Conservation (phyloP, 2,888 invertebrate genomes). For the Diarsia rubi region DNA sequence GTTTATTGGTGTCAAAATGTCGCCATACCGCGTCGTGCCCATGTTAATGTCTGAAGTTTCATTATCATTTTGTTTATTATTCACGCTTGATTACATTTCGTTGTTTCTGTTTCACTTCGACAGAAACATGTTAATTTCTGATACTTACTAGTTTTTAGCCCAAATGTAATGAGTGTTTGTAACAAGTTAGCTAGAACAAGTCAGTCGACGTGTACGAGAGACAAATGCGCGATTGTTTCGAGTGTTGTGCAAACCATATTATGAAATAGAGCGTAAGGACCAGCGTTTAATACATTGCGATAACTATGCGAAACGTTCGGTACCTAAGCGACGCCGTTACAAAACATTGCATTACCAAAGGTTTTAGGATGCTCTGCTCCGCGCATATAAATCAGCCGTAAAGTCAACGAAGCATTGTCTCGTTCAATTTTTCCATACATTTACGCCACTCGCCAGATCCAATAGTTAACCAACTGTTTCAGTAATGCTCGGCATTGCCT, state of each 20-base stretch:
- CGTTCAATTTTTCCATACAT: constrained; percentile 81
- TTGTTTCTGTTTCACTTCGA: constrained; percentile 38
- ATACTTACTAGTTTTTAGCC: constrained; percentile 31
- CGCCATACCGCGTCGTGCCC: constrained; percentile 42
- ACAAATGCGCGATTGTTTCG: constrained; percentile 80
- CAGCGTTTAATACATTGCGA: constrained; percentile 78
- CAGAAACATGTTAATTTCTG: constrained; percentile 28
- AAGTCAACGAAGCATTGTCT: constrained; percentile 73
- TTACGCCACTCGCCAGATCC: constrained; percentile 82
- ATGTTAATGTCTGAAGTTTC: constrained; percentile 41
- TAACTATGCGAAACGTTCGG: constrained; percentile 80
- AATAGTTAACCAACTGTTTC: constrained; percentile 86
- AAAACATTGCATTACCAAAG: constrained; percentile 82
- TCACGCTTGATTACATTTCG: constrained; percentile 44
- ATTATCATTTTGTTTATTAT: constrained; percentile 57
- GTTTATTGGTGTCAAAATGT: constrained; percentile 66
- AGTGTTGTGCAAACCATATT: constrained; percentile 83
- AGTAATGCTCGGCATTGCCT: constrained; percentile 82
- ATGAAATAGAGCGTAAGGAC: constrained; percentile 87
- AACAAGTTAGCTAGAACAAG: constrained; percentile 49
- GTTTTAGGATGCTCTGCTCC: constrained; percentile 68
- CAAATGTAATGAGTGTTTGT: constrained; percentile 16
- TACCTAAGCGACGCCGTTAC: constrained; percentile 76
- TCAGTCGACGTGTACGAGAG: constrained; percentile 71
- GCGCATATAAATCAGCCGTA: constrained; percentile 79